These are phyloP conservation scores for Tachina lurida DNA, from an alignment of 2,888 invertebrate genomes.

Conservation along the genomic window DNA sequence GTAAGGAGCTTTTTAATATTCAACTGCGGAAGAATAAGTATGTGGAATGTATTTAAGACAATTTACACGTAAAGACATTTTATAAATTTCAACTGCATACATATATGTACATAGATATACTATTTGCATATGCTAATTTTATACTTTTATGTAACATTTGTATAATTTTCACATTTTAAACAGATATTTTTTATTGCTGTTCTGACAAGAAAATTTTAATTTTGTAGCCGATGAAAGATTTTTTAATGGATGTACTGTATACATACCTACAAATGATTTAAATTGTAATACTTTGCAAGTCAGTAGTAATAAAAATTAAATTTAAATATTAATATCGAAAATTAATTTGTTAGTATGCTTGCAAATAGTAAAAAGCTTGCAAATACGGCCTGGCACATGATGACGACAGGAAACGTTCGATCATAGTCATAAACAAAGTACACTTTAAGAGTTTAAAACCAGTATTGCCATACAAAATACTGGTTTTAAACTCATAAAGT, in stretches of 20 bases:
- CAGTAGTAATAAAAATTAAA: conserved; percentile 28
- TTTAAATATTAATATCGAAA: conserved; percentile 21
- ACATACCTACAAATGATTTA: background rate
- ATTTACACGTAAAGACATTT: conserved; percentile 73
- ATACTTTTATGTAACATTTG: conserved; percentile 63
- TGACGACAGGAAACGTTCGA: no score
- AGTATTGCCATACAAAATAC: no score
- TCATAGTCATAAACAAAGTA: no score
- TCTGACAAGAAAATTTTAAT: conserved; percentile 33
- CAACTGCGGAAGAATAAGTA: background rate
- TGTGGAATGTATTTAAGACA: conserved; percentile 12
- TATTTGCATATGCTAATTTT: background rate
- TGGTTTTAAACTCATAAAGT: no score
- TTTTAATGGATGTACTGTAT: background rate
- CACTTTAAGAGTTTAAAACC: no score
- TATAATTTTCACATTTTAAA: conserved; percentile 73
- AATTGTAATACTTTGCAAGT: background rate
- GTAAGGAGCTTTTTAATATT: background rate
- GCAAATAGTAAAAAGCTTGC: background rate
- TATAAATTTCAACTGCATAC: conserved; percentile 47
- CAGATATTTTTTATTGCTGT: conserved; percentile 67
- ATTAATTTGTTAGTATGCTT: background rate
- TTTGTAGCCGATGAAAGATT: conserved; percentile 4
- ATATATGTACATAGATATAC: background rate
- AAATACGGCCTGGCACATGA: background rate